Evolutionary conservation across 2,113 vertebrate species (phyloP).

Genomic region (Microcebus jonahi): DNA sequence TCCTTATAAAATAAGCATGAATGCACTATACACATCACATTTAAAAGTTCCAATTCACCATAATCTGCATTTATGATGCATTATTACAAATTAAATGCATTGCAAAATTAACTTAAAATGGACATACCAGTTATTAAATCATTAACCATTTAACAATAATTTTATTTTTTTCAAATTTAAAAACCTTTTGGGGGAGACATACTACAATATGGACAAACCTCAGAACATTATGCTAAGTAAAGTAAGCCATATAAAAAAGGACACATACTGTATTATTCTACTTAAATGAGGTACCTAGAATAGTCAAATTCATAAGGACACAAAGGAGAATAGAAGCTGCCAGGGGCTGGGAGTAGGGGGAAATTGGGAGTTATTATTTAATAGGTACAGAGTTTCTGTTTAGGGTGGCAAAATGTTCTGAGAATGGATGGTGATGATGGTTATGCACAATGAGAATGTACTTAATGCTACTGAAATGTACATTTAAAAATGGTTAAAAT

Average conservation of each 20-base stretch:
- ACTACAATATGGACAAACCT: background rate
- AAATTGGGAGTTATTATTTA: background rate
- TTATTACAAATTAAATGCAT: background rate
- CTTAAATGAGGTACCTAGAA: background rate
- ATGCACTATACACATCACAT: background rate
- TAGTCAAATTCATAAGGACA: background rate
- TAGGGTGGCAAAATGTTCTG: background rate
- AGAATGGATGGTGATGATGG: background rate
- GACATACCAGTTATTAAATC: background rate
- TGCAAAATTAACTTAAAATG: conserved; percentile 39
- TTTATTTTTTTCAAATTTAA: conserved; percentile 41
- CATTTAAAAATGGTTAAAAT: background rate
- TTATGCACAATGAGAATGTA: background rate
- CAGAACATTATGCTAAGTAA: background rate
- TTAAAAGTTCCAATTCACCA: background rate
- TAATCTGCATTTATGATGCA: background rate
- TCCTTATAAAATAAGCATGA: background rate
- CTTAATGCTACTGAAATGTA: background rate
- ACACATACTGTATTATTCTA: background rate
- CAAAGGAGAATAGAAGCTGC: background rate
- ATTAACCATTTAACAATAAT: background rate
- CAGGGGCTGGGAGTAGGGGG: too few relatives aligned
- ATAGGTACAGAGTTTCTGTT: background rate
- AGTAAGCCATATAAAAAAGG: background rate
- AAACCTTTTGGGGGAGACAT: background rate